phyloP scores from a whole-genome alignment of 2,113 vertebrate species.

The Hystrix cristata region DNA sequence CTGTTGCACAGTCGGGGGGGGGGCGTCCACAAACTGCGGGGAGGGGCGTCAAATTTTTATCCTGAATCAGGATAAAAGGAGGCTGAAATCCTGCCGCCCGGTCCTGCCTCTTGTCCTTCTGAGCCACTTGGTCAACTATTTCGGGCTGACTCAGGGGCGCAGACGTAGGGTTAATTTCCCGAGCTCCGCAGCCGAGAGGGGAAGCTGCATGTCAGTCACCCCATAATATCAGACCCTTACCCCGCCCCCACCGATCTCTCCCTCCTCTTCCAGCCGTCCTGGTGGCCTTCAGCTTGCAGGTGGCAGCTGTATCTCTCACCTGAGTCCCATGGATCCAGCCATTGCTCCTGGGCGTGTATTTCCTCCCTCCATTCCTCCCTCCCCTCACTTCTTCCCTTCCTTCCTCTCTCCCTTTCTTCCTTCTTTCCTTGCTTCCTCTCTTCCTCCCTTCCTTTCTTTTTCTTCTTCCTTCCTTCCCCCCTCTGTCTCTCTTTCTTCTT shows the following conservation, averaged over 20 bases:
- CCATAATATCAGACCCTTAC: too few relatives aligned
- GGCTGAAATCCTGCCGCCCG: neutral
- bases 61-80: neutral
- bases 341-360: neutral
- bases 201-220: neutral
- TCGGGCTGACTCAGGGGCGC: neutral
- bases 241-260: neutral
- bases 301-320: neutral
- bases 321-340: neutral
- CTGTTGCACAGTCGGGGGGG: fast-evolving
- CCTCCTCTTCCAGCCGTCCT: neutral
- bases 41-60: neutral
- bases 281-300: neutral
- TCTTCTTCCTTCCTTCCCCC: neutral
- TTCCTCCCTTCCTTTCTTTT: too few relatives aligned
- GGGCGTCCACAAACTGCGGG: neutral
- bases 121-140: neutral
- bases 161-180: neutral
- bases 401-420: neutral
- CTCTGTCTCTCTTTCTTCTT: neutral
- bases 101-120: neutral
- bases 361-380: neutral
- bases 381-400: neutral
- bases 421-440: neutral
- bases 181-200: too few relatives aligned